Conservation (phyloP, 2,888 invertebrate genomes). For the Allolobophora icterica region DNA sequence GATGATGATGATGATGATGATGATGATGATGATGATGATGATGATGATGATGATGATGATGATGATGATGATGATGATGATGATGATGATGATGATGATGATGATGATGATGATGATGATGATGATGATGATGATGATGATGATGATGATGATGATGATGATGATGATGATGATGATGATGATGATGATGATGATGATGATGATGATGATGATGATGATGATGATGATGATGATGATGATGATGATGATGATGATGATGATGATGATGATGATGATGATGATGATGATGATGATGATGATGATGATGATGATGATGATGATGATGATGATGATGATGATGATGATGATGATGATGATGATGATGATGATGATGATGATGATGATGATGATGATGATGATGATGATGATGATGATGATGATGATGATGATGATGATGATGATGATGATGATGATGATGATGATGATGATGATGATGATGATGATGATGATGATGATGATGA, state of each 20-base stretch:
- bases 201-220: slow-evolving; percentile 26
- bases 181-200: slow-evolving; percentile 31
- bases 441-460: slow-evolving; percentile 36
- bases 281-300: slow-evolving; percentile 60
- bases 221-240: slow-evolving; percentile 34
- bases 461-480: slow-evolving; percentile 67
- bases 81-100: slow-evolving; percentile 34
- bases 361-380: slow-evolving; percentile 62
- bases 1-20: slow-evolving; percentile 48
- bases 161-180: slow-evolving; percentile 70
- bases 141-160: slow-evolving; percentile 40
- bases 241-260: slow-evolving; percentile 57
- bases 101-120: slow-evolving; percentile 57
- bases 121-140: slow-evolving; percentile 68
- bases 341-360: slow-evolving; percentile 62
- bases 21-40: slow-evolving; percentile 70
- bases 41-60: slow-evolving; percentile 36
- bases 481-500: slow-evolving; percentile 62
- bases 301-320: slow-evolving; percentile 62
- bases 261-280: slow-evolving; percentile 68
- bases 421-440: slow-evolving; percentile 70
- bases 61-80: slow-evolving; percentile 70
- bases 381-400: slow-evolving; percentile 70
- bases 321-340: slow-evolving; percentile 62
- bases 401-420: slow-evolving; percentile 42